Conservation (phyloP, 2,113 vertebrate species). For the Rhinolophus sinicus region DNA sequence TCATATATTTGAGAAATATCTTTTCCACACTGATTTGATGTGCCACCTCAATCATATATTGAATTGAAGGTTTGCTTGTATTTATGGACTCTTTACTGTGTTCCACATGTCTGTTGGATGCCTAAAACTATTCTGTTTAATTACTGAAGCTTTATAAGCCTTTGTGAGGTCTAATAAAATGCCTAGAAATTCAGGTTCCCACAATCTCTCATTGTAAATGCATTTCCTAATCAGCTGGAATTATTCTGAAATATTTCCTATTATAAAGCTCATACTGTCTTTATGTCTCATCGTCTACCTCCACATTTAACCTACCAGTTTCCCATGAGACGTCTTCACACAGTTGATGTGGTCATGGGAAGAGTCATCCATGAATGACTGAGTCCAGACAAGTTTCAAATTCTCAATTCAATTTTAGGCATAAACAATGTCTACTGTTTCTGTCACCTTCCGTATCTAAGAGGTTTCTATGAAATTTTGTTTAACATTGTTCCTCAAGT, state of each 20-base stretch:
- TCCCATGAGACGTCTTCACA: neutral
- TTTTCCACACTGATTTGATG: neutral
- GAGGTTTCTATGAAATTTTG: neutral
- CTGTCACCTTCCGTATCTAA: neutral
- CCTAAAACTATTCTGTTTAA: neutral
- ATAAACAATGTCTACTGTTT: neutral
- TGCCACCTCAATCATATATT: neutral
- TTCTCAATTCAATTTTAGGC: accelerated
- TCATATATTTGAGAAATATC: accelerated
- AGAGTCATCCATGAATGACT: neutral
- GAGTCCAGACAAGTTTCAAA: neutral
- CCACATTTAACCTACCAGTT: neutral
- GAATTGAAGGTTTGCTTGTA: neutral
- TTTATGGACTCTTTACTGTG: neutral
- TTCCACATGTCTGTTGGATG: neutral
- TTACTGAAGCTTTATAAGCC: neutral
- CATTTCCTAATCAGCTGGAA: neutral
- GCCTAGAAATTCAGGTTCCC: neutral
- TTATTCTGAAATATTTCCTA: neutral
- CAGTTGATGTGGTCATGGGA: too few relatives aligned
- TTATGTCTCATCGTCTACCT: too few relatives aligned
- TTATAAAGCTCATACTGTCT: neutral
- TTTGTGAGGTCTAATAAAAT: neutral
- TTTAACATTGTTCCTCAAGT: neutral
- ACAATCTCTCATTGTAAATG: neutral